Evolutionary conservation across 2,888 invertebrate genomes (phyloP).

Genomic region (Meloe dianella): DNA sequence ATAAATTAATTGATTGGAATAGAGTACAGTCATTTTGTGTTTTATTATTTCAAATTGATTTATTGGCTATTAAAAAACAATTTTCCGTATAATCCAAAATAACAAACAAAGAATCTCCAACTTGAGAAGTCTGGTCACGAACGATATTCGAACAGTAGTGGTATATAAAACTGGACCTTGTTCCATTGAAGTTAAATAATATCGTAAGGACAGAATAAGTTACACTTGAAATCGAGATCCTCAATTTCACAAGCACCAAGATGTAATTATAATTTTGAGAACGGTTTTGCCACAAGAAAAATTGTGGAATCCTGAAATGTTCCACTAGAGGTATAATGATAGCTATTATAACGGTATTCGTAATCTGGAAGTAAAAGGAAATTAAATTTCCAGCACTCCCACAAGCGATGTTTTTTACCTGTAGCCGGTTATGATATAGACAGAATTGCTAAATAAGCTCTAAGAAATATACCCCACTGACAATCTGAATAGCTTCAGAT

Average conservation of each 20-base stretch:
- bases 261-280: too few relatives aligned
- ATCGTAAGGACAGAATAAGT: not conserved
- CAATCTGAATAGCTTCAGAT: not conserved
- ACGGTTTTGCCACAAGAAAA: not conserved
- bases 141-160: not conserved
- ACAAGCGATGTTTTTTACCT: not conserved
- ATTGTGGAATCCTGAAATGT: not conserved
- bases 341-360: not conserved
- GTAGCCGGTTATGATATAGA: not conserved
- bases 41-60: too few relatives aligned
- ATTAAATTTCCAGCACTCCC: not conserved
- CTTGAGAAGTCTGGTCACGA: not conserved
- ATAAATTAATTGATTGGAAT: too few relatives aligned
- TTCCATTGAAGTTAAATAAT: not conserved
- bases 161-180: not conserved
- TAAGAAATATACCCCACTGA: not conserved
- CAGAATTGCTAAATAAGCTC: not conserved
- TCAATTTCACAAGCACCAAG: too few relatives aligned
- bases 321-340: not conserved
- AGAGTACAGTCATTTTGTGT: too few relatives aligned
- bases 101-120: not conserved
- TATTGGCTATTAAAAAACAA: too few relatives aligned
- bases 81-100: not conserved
- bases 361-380: not conserved
- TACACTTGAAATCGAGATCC: too few relatives aligned